Evolutionary conservation across 2,797 vertebrate species (phyloP), one percentile per base, ranked within the genome.

Genomic region (Carcharodon carcharias): DNA sequence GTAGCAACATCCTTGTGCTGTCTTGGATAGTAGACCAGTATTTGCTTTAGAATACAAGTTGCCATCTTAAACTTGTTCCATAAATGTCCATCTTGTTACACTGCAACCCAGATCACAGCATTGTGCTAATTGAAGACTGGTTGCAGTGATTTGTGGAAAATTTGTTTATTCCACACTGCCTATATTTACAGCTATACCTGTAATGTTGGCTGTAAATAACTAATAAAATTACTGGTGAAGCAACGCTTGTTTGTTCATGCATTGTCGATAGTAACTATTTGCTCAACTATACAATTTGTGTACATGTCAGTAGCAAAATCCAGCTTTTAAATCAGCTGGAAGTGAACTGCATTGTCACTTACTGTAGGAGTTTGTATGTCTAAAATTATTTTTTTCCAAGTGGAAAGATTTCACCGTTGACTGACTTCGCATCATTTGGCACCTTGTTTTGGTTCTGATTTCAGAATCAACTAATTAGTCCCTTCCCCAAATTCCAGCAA

Each of bases 141-240:
- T 45, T 95, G 28, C 94, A 77, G 94, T 14, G 69, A 54, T 77
- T 50, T 71, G 26, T 95, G 28, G 94, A 56, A 73, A 73, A 16
- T 35, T 95, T 73, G 94, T 69, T 95, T 3, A 45, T 73, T 58
- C 94, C 69, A 95, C 69, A 95, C n/a, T 95, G 69, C 94, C 94
- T 95, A 71, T 31, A 65, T 95, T 95, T 95, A 95, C 94, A 77
- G 69, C 94, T 95, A 16, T 40, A 18, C 28, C 93, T 95, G 94
- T n/a, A 92, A n/a, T 14, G 58, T 63, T 92, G 82, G 58, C 89
- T 92, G 69, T 95, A 73, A 77, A 21, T 54, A 77, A 21, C 54
- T n/a, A 95, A 95, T 95, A 77, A 95, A 95, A 95, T 35, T 54
- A 73, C 4, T 77, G 12, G 82, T 87, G 50, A 71, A 95, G 50